Evolutionary conservation across 2,888 invertebrate genomes (phyloP), one percentile per base, ranked within the genome.

Genomic region (Agrypnus murinus): DNA sequence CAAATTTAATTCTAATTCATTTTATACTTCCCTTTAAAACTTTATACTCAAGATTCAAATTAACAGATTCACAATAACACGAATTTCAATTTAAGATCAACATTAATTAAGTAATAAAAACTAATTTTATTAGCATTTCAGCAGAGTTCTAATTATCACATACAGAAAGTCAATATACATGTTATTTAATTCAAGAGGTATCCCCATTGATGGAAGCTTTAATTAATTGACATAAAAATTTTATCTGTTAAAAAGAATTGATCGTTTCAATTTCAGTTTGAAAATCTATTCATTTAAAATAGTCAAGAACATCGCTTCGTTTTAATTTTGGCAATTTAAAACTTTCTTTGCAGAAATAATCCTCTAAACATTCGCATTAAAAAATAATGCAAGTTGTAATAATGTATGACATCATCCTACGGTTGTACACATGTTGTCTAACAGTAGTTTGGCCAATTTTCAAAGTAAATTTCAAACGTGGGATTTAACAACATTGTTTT

Each of bases 161-260:
- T 34, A 36, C 55, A 15, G 55, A 36, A 19, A 7, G 7, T 15
- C 55, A 12, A 15, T 1, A 5, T 25, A 25, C 25, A 25, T 25
- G 48, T 34, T 36, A 55, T n/a, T 55, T 55, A 55, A 55, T 55
- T 55, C 55, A 55, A 10, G n/a, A 36, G 36, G 14, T 10, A 17
- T 3, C 36, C 9, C 14, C 17, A 55, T 36, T 36, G n/a, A n/a
- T n/a, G 55, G 34, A 36, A 55, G 15, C 36, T 38, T 36, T 36
- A 55, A 34, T 55, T 55, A 55, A 55, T 36, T 55, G 36, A 55
- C 34, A 55, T 55, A 15, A 8, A 55, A 36, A 34, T 55, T 55
- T 55, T 15, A 55, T 55, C 36, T 17, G 36, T 4, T 55, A 55
- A 55, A 36, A 55, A 55, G 36, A 34, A 15, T 31, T 6, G 9